phyloP scores from a whole-genome alignment of 2,797 vertebrate species.

The Onychomys torridus region DNA sequence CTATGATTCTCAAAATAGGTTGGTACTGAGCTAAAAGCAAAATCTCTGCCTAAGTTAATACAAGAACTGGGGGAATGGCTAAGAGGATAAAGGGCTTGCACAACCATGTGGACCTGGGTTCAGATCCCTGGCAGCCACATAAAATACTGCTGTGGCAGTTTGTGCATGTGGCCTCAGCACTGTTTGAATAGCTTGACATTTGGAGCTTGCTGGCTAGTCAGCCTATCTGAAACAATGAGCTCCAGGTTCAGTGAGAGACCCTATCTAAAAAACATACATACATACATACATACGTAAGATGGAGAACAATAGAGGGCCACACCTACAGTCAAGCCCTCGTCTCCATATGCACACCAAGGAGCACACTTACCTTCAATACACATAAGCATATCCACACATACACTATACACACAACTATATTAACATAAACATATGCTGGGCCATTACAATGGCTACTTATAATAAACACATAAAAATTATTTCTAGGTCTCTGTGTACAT shows the following conservation, averaged over 20 bases:
- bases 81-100: not conserved
- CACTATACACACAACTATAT: not conserved
- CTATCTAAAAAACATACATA: not conserved
- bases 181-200: too few relatives aligned
- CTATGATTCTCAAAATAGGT: constrained; percentile 28
- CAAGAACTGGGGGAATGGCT: not conserved
- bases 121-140: not conserved
- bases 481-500: not conserved
- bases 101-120: not conserved
- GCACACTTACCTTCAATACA: not conserved
- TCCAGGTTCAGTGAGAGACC: not conserved
- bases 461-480: not conserved
- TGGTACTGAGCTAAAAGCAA: constrained; percentile 17
- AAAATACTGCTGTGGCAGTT: not conserved
- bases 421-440: constrained; percentile 22
- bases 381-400: not conserved
- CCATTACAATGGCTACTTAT: not conserved
- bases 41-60: constrained; percentile 30
- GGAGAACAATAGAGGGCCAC: not conserved
- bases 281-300: not conserved
- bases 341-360: not conserved
- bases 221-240: not conserved
- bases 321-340: not conserved
- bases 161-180: not conserved
- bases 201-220: not conserved